Evolutionary conservation across 2,113 vertebrate species (phyloP).

Genomic region (Oriolus oriolus): DNA sequence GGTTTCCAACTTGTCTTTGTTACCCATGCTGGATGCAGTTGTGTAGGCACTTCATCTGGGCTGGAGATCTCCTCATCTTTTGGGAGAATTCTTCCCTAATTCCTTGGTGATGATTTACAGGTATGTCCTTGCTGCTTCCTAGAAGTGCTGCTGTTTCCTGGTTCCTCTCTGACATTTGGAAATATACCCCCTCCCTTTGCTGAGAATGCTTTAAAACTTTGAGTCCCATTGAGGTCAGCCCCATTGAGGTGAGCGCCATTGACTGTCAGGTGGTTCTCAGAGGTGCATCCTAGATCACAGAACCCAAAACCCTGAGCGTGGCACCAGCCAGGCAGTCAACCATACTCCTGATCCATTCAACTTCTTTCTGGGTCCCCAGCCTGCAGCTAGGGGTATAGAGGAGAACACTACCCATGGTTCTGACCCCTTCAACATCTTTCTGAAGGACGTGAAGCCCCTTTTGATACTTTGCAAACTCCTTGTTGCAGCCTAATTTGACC

Average conservation of each 20-base stretch:
- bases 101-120: neutral
- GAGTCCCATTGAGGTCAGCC: too few relatives aligned
- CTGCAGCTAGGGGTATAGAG: neutral
- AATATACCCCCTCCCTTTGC: neutral
- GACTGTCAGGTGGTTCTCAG: neutral
- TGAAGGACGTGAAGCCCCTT: neutral
- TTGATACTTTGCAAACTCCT: neutral
- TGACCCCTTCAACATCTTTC: neutral
- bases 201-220: neutral
- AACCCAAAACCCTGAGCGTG: neutral
- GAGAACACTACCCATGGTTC: neutral
- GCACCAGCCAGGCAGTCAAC: neutral
- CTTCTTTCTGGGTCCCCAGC: neutral
- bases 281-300: too few relatives aligned
- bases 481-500: neutral
- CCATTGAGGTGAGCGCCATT: too few relatives aligned
- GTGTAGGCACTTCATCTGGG: neutral
- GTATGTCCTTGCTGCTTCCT: neutral
- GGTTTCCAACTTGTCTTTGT: neutral
- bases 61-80: neutral
- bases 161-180: neutral
- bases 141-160: neutral
- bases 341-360: neutral
- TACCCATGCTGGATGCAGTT: neutral
- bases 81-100: neutral